Percentiles rank a stretch among this genome's conserved stretches.
phyloP scores from a whole-genome alignment of 2,888 invertebrate genomes.

The Ischnus inquisitorius region DNA sequence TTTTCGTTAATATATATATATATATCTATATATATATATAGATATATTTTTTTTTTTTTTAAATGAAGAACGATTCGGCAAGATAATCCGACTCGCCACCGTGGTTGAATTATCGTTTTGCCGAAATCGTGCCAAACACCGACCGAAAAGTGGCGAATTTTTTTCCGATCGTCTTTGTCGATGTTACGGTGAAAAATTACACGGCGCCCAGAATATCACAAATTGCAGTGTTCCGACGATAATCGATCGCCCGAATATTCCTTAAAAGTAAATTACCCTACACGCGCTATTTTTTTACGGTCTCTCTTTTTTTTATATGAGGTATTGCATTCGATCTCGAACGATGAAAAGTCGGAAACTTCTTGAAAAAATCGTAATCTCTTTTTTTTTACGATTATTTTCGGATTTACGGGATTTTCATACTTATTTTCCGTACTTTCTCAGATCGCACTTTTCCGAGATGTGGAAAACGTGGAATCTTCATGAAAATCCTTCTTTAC shows the following conservation, averaged over 20 bases:
- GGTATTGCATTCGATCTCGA: too few species aligned
- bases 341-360: too few species aligned
- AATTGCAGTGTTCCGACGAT: conserved; percentile 41
- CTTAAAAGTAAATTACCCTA: conserved; percentile 39
- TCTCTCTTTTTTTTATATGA: too few species aligned
- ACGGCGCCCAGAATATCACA: conserved; percentile 46
- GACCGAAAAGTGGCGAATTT: conserved; percentile 35
- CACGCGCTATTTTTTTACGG: too few species aligned
- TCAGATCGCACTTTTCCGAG: too few species aligned
- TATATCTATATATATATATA: too few species aligned
- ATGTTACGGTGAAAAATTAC: conserved; percentile 23
- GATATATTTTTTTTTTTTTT: neutral
- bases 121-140: conserved; percentile 21
- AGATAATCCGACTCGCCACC: conserved; percentile 19
- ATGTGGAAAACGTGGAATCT: too few species aligned
- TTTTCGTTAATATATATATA: neutral
- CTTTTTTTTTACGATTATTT: too few species aligned
- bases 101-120: conserved; percentile 17
- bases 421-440: too few species aligned
- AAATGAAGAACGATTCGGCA: conserved; percentile 38
- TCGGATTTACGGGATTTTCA: too few species aligned
- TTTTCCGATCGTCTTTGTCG: conserved; percentile 4
- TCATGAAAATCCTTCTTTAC: too few species aligned
- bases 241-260: conserved; percentile 22
- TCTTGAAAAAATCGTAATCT: too few species aligned